A percentile compares a stretch with the other conserved stretches of the same genome.
phyloP scores from a whole-genome alignment of 2,797 vertebrate genomes.

The Urocyon cinereoargenteus region DNA sequence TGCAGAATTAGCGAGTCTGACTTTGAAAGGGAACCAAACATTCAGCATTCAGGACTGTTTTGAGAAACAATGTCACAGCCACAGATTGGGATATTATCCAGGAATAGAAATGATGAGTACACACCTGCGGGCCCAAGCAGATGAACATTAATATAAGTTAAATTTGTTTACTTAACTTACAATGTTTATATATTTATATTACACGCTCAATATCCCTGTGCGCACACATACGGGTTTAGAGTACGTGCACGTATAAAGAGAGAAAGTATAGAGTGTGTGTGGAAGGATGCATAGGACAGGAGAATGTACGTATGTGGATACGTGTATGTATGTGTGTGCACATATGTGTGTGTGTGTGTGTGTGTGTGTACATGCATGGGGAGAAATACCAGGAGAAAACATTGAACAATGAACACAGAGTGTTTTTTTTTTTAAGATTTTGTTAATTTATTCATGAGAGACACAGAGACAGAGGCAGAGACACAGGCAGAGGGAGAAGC shows the following conservation, averaged over 20 bases:
- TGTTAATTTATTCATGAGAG: too few species aligned
- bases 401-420: neutral
- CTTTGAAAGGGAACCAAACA: neutral
- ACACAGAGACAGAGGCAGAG: too few species aligned
- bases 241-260: neutral
- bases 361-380: too few species aligned
- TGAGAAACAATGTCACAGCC: neutral
- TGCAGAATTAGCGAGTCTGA: neutral
- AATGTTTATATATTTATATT: neutral
- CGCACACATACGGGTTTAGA: too few species aligned
- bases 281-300: neutral
- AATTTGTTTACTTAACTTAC: neutral
- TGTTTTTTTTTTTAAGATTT: neutral
- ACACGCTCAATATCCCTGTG: neutral
- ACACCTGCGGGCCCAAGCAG: neutral
- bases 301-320: neutral
- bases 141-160: neutral
- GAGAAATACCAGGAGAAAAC: neutral
- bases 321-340: fast-evolving
- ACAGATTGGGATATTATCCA: neutral
- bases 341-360: neutral
- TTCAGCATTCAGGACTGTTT: neutral
- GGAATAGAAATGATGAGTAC: neutral
- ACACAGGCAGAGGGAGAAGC: too few species aligned
- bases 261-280: neutral